Conservation (phyloP, 2,797 vertebrate genomes). For the Tympanoctomys barrerae region DNA sequence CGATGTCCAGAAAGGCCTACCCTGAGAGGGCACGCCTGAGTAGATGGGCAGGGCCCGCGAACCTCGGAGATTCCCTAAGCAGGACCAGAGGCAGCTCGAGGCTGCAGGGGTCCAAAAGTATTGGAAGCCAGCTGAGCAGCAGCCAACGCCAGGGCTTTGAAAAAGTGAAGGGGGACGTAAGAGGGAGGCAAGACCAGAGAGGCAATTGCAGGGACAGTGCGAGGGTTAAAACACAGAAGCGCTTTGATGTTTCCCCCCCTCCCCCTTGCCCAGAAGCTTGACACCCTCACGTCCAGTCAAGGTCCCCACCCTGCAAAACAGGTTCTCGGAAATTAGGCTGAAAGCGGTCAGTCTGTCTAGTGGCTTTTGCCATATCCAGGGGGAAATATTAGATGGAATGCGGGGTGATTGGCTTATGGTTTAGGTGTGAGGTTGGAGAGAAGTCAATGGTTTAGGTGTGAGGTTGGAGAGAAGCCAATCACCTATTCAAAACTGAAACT, state of each 20-base stretch:
- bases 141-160: accelerated
- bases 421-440: background rate
- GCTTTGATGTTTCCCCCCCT: background rate
- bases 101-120: background rate
- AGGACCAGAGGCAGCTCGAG: accelerated
- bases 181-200: background rate
- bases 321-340: background rate
- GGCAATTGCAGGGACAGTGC: background rate
- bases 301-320: background rate
- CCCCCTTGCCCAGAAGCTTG: background rate
- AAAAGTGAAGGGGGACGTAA: too few relatives aligned
- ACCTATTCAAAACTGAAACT: background rate
- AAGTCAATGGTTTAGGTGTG: background rate
- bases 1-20: background rate
- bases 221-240: background rate
- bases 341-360: background rate
- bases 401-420: background rate
- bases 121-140: background rate
- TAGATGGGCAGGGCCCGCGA: background rate
- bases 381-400: background rate
- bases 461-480: background rate
- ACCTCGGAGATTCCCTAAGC: too few relatives aligned
- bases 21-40: background rate
- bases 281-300: background rate
- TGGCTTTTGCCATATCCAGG: background rate